Percentiles rank a stretch among this genome's conserved stretches.
These are phyloP conservation scores for Bombylius discolor DNA, from an alignment of 2,888 invertebrate species.

Conservation along the genomic window DNA sequence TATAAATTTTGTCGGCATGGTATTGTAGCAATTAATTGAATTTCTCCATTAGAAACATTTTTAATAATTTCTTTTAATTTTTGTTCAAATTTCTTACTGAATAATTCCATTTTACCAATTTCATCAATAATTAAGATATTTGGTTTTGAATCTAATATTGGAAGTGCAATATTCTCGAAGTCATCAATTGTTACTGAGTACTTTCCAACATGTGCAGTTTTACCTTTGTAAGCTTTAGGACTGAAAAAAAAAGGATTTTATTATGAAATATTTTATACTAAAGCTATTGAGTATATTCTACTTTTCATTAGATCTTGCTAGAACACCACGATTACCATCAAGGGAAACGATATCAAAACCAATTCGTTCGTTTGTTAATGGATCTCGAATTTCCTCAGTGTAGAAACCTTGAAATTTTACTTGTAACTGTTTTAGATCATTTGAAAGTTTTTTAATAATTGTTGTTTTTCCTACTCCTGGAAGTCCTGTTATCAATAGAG, in stretches of 20 bases:
- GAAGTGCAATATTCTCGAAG: conserved; percentile 46
- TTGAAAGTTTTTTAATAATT: conserved; percentile 40
- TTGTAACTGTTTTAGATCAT: conserved; percentile 27
- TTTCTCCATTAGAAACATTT: conserved; percentile 5
- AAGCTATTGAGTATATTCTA: too few species aligned
- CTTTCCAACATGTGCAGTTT: conserved; percentile 41
- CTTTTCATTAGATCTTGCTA: conserved; percentile 38
- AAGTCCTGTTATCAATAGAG: neutral
- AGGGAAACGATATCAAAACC: conserved; percentile 52
- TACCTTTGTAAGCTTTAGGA: neutral
- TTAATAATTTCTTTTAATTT: conserved; percentile 16
- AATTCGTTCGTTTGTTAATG: conserved; percentile 33
- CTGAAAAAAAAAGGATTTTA: neutral
- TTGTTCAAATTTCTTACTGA: conserved; percentile 24
- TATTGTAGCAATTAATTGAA: conserved; percentile 24
- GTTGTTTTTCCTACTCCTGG: conserved; percentile 53
- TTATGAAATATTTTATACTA: too few species aligned
- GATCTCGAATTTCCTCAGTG: conserved; percentile 47
- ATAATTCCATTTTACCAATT: conserved; percentile 33
- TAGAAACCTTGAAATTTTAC: conserved; percentile 43
- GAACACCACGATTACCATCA: conserved; percentile 34
- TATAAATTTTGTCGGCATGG: conserved; percentile 15
- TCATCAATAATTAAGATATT: conserved; percentile 26
- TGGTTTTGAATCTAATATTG: conserved; percentile 27
- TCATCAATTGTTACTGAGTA: conserved; percentile 45